phyloP scores from a whole-genome alignment of 2,113 vertebrate species.

The Phaethornis superciliosus region DNA sequence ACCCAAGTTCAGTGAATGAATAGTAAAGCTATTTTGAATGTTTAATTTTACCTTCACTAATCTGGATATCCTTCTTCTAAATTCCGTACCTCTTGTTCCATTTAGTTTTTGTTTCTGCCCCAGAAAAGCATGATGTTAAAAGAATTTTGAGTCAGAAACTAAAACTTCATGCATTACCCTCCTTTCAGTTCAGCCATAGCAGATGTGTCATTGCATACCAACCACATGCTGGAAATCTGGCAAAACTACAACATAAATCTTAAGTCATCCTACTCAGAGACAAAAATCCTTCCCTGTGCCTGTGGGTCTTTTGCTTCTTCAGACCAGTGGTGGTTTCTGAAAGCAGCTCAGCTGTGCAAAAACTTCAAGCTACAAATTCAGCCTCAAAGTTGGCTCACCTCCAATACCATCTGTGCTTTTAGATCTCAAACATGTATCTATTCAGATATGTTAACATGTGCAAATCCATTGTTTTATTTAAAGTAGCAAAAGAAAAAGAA shows the following conservation, averaged over 20 bases:
- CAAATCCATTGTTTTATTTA: slow-evolving; percentile 36
- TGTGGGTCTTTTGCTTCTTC: slow-evolving; percentile 8
- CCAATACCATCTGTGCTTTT: slow-evolving; percentile 61
- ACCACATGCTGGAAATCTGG: slow-evolving; percentile 47
- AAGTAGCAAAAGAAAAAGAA: neutral
- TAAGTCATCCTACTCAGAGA: slow-evolving; percentile 12
- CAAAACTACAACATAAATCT: neutral
- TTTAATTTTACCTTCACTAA: neutral
- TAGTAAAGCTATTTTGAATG: neutral
- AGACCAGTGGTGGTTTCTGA: neutral
- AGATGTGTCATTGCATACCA: neutral
- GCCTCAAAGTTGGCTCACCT: slow-evolving; percentile 18
- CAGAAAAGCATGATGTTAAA: neutral
- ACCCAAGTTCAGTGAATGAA: neutral
- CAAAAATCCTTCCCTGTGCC: neutral
- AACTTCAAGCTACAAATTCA: slow-evolving; percentile 35
- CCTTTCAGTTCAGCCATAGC: neutral
- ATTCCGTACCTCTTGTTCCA: neutral
- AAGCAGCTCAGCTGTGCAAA: slow-evolving; percentile 20
- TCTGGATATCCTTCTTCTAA: neutral
- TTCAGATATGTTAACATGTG: slow-evolving; percentile 12
- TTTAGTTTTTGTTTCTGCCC: neutral
- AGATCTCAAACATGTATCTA: slow-evolving; percentile 34
- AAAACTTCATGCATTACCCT: neutral
- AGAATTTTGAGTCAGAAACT: neutral